These are phyloP conservation scores for Choloepus didactylus DNA, from an alignment of 2,797 vertebrate genomes.

Conservation along the genomic window DNA sequence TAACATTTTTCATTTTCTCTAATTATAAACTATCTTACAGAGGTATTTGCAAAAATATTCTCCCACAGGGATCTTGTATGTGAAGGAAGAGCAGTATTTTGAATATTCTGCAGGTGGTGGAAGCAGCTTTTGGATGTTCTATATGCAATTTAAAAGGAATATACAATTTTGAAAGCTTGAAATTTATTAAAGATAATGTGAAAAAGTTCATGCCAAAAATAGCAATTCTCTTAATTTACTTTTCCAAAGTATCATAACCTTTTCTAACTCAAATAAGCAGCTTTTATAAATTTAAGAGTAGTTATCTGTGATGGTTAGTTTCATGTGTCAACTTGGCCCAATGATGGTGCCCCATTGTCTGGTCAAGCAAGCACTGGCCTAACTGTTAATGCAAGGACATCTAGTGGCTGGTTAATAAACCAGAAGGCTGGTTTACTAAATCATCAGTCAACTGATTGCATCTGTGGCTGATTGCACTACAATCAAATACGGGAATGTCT, in stretches of 20 bases:
- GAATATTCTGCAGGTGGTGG: constrained; percentile 33
- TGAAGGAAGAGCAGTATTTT: constrained; percentile 22
- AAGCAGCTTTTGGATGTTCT: constrained; percentile 48
- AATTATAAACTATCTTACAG: constrained; percentile 13
- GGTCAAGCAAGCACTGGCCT: no score
- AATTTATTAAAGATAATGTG: constrained; percentile 41
- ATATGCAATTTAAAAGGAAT: constrained; percentile 77
- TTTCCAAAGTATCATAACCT: constrained; percentile 58
- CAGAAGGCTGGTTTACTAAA: no score
- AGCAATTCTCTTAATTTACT: constrained; percentile 71
- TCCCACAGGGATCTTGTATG: constrained; percentile 37
- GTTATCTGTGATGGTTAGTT: no score
- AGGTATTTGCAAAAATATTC: neutral
- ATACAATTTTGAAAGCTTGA: constrained; percentile 76
- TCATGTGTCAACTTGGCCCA: no score
- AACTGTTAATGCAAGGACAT: no score
- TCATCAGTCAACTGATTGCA: no score
- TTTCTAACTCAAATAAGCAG: neutral
- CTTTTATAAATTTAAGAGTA: neutral
- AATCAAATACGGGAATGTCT: no score
- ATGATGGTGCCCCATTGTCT: no score
- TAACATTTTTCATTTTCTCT: neutral
- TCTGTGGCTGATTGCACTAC: no score
- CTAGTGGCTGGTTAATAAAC: no score
- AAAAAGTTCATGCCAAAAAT: constrained; percentile 60